Percentiles rank a stretch among this genome's conserved stretches.
Conservation (phyloP, 2,888 invertebrate genomes). For the Electrophaes corylata region DNA sequence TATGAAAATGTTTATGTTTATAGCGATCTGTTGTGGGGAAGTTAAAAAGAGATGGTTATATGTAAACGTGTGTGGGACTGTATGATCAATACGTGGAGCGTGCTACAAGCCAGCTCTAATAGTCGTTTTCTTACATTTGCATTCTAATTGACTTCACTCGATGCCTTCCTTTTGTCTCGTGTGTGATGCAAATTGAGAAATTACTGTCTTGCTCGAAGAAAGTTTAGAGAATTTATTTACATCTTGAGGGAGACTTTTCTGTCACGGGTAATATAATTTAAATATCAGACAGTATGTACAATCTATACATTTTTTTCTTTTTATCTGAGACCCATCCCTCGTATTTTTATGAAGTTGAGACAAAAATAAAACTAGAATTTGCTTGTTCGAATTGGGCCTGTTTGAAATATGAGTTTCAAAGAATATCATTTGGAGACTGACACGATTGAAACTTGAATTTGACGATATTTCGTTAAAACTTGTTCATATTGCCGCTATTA, state of each 20-base stretch:
- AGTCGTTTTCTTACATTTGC: constrained; percentile 84
- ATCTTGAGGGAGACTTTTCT: constrained; percentile 26
- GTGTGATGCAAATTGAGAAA: constrained; percentile 70
- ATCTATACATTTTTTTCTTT: no score
- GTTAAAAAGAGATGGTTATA: constrained; percentile 83
- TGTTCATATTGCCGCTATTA: no score
- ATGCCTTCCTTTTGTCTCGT: constrained; percentile 67
- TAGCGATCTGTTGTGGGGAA: constrained; percentile 80
- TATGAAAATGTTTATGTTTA: constrained; percentile 75
- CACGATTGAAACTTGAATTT: no score
- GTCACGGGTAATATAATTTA: constrained; percentile 6
- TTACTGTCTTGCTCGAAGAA: constrained; percentile 54
- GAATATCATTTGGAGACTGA: no score
- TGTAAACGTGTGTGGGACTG: constrained; percentile 79
- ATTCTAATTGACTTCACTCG: constrained; percentile 78
- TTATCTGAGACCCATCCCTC: no score
- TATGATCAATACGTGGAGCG: constrained; percentile 77
- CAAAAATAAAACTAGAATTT: no score
- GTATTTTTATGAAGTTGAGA: no score
- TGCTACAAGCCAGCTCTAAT: constrained; percentile 65
- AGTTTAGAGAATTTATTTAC: constrained; percentile 39
- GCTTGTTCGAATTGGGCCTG: no score
- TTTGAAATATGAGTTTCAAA: no score
- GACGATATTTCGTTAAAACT: no score
- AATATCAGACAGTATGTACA: no score